phyloP scores from a whole-genome alignment of 2,113 vertebrate species.

The Lepisosteus oculatus region DNA sequence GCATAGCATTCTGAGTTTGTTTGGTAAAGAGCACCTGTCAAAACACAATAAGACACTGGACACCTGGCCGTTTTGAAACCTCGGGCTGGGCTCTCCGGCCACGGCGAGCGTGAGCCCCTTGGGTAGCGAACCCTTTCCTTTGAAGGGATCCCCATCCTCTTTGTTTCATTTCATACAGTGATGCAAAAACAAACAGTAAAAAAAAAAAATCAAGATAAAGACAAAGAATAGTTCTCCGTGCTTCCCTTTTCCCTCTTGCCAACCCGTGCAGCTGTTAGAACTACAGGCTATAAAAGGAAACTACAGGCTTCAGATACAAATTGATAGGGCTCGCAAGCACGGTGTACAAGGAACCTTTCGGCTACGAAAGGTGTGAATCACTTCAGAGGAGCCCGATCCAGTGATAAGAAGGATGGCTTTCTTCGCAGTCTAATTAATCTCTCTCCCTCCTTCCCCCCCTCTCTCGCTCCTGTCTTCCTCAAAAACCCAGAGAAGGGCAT shows the following conservation, averaged over 20 bases:
- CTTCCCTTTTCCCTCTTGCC: too few relatives aligned
- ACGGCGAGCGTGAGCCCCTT: constrained; percentile 49
- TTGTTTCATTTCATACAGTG: constrained; percentile 72
- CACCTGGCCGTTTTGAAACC: constrained; percentile 68
- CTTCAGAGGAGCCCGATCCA: constrained; percentile 66
- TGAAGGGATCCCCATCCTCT: constrained; percentile 67
- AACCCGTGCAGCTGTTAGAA: neutral
- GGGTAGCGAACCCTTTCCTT: constrained; percentile 66
- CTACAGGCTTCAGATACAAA: constrained; percentile 48
- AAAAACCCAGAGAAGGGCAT: neutral
- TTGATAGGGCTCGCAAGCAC: constrained; percentile 61
- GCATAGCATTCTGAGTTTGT: constrained; percentile 7
- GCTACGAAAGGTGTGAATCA: constrained; percentile 54
- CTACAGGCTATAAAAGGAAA: constrained; percentile 38
- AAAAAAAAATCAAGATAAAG: constrained; percentile 70
- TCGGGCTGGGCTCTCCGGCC: constrained; percentile 69
- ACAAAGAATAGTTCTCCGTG: constrained; percentile 27
- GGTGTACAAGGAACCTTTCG: constrained; percentile 38
- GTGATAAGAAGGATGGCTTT: constrained; percentile 41
- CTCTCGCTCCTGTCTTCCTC: neutral
- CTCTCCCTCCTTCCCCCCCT: constrained; percentile 11
- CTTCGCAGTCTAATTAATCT: constrained; percentile 65
- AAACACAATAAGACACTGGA: constrained; percentile 76
- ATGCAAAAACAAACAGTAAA: constrained; percentile 69
- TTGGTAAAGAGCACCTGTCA: constrained; percentile 76